phyloP scores from a whole-genome alignment of 2,888 invertebrate species.

The Belgica antarctica region DNA sequence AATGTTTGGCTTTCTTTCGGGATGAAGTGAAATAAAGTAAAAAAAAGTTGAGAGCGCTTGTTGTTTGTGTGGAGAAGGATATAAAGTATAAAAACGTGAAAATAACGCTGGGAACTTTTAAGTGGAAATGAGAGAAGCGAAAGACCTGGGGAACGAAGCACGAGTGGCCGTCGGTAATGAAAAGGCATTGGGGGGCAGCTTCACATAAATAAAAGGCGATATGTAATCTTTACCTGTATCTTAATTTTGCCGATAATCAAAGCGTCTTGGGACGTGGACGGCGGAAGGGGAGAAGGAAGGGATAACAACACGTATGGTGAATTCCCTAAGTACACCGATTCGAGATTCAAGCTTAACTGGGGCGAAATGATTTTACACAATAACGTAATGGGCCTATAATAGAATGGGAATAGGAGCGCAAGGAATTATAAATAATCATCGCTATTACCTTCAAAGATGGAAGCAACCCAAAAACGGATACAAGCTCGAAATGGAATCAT shows the following conservation, averaged over 20 bases:
- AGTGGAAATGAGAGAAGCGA: constrained; percentile 13
- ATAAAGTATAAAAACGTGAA: constrained; percentile 42
- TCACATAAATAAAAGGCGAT: constrained; percentile 6
- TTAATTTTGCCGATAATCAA: constrained; percentile 30
- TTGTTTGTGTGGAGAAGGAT: constrained; percentile 20
- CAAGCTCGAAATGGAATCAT: neutral
- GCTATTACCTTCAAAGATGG: constrained; percentile 4
- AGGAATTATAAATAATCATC: constrained; percentile 38
- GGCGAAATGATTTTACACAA: constrained; percentile 32
- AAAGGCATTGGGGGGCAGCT: neutral
- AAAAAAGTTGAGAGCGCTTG: constrained; percentile 12
- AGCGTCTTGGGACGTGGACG: constrained; percentile 1
- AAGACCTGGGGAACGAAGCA: neutral
- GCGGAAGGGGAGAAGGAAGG: neutral
- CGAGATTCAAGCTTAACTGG: constrained; percentile 20
- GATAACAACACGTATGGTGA: constrained; percentile 12
- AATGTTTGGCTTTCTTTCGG: constrained; percentile 8
- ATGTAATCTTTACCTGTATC: constrained; percentile 22
- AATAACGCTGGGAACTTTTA: constrained; percentile 34
- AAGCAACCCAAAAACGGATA: constrained; percentile 6
- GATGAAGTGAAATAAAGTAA: neutral
- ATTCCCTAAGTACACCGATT: constrained; percentile 20
- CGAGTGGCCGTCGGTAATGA: neutral
- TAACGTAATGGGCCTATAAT: constrained; percentile 7
- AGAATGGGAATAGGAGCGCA: neutral